Evolutionary conservation across 2,797 vertebrate genomes (phyloP), one percentile per base, ranked within the genome.

Genomic region (Aratinga solstitialis): DNA sequence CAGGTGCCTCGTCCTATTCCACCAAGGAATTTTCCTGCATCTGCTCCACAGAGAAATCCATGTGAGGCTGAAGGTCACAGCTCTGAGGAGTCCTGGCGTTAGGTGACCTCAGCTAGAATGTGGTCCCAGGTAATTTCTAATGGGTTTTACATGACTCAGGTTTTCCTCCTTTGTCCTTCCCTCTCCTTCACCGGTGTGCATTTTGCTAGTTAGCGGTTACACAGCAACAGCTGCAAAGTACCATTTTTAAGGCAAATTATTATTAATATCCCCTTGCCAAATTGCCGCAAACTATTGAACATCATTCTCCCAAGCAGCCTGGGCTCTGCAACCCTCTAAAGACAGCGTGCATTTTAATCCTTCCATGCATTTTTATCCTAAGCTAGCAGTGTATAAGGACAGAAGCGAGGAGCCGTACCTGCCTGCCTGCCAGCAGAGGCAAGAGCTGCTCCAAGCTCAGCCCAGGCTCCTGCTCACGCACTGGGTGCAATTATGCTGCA

Each of bases 111-210:
- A 77, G 79, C 91, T 34, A 72, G 83, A 89, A 74, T 89, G 94
- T 94, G 94, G 95, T 79, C 83, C 94, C 7, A 8, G 79, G 61
- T 79, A 59, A 72, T 22, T 77, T 13, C 73, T 94, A 47, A 87
- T 72, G 90, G 89, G 45, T 94, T 96, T 96, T 30, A 4, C 48
- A 89, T 96, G 96, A 94, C 94, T 96, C 96, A 90, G 94, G 85
- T 47, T 97, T 96, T 96, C 56, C 83, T 86, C 61, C 67, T 88
- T 65, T 77, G 93, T 75, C 96, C 95, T 96, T 96, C 90, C 53
- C 54, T 95, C 85, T 85, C 95, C 95, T 96, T 94, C 85, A 82
- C 83, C 73, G 9, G 16, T 0, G 9, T 59, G 93, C 56, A 11
- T 84, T 82, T 74, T 80, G 56, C 80, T 89, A 79, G 93, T 93